Percentiles rank a stretch among this genome's conserved stretches.
phyloP scores from a whole-genome alignment of 2,113 vertebrate species.

The Seriola dumerili region DNA sequence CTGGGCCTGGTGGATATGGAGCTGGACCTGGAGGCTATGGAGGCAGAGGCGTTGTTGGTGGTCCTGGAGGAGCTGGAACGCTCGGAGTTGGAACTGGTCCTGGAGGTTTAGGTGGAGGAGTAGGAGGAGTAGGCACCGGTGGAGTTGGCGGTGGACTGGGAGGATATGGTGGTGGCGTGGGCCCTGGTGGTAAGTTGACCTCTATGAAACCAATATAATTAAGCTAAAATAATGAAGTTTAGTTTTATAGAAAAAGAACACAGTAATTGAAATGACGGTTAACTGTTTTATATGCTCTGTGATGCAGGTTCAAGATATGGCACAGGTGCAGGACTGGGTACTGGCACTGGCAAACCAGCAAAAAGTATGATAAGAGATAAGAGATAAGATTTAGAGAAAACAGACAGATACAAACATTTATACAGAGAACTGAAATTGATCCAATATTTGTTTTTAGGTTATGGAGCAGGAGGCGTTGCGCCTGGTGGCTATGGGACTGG shows the following conservation, averaged over 20 bases:
- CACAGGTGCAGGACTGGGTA: conserved; percentile 53
- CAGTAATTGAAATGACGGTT: neutral
- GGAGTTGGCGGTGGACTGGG: conserved; percentile 49
- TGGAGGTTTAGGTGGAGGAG: conserved; percentile 32
- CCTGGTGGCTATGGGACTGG: conserved; percentile 63
- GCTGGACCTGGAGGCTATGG: conserved; percentile 69
- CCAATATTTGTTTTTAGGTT: conserved; percentile 58
- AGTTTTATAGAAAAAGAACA: too few relatives aligned
- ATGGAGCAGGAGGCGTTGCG: conserved; percentile 63
- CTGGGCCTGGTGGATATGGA: conserved; percentile 62
- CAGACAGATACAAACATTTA: neutral
- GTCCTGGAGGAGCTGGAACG: conserved; percentile 54
- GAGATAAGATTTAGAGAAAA: conserved; percentile 20
- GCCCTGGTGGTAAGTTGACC: conserved; percentile 58
- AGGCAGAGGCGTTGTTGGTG: conserved; percentile 45
- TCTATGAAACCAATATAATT: neutral
- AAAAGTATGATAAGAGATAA: conserved; percentile 74
- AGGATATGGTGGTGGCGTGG: conserved; percentile 61
- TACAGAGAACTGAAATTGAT: conserved; percentile 1
- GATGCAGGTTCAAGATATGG: conserved; percentile 69
- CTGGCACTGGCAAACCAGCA: conserved; percentile 63
- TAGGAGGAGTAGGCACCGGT: conserved; percentile 49
- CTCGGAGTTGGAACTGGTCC: conserved; percentile 54
- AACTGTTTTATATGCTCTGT: neutral
- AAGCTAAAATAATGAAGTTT: neutral